Evolutionary conservation across 2,113 vertebrate species (phyloP).

Genomic region (Stercorarius parasiticus): DNA sequence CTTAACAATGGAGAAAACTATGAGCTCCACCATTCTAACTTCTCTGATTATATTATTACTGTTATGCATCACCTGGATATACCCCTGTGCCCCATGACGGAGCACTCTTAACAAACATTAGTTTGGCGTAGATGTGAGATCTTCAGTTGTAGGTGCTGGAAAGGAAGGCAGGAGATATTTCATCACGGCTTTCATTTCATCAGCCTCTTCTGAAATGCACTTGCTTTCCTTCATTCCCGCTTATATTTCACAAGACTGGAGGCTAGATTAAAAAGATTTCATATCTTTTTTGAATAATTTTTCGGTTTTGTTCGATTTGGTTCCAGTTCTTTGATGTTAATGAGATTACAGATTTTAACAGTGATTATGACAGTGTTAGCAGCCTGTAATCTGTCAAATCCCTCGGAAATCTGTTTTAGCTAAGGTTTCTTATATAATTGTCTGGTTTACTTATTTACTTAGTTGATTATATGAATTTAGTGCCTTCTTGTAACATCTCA

Average conservation of each 20-base stretch:
- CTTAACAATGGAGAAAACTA: background rate
- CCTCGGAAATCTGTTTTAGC: background rate
- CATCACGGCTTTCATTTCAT: background rate
- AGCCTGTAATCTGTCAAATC: constrained; percentile 45
- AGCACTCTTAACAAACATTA: background rate
- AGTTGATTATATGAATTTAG: background rate
- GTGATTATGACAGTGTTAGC: background rate
- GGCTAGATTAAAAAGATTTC: background rate
- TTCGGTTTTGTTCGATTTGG: background rate
- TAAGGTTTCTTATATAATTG: background rate
- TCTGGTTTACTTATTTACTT: background rate
- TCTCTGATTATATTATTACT: background rate
- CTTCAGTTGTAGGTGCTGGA: background rate
- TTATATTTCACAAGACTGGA: background rate
- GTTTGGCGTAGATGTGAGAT: background rate
- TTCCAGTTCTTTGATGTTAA: background rate
- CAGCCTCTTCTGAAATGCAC: background rate
- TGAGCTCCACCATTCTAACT: background rate
- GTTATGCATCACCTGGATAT: background rate
- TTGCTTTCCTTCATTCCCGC: background rate
- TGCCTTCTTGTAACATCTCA: background rate
- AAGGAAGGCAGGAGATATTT: background rate
- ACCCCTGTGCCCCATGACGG: background rate
- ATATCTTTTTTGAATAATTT: background rate
- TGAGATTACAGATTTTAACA: constrained; percentile 34